Base-by-base conservation (phyloP, 2,888 invertebrate species). In the Acanthococcus lagerstroemiae region DNA sequence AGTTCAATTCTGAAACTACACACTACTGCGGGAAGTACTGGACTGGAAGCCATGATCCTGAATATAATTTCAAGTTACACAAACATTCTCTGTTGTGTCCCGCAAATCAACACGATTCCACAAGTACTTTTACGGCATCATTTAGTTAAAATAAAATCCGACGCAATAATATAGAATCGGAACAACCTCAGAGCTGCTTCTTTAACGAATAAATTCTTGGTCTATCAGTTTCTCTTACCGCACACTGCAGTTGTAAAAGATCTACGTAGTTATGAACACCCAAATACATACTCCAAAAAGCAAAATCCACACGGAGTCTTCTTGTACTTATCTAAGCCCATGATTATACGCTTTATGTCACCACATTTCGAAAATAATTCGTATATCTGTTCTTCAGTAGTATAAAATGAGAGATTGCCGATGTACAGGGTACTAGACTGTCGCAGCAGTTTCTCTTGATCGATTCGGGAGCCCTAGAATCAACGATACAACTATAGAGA, bases 241-340 rank as follows among this genome's bases (percentile, higher is more conserved):
- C 25, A n/a, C n/a, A n/a, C n/a, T n/a, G n/a, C n/a, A n/a, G n/a
- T n/a, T n/a, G n/a, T n/a, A 27, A 30, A 27, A 27, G 44, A 44
- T 24, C 12, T 45, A 19, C 7, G 24, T 24, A n/a, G n/a, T n/a
- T n/a, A n/a, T n/a, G n/a, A 19, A 25, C 9, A 56, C n/a, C 15
- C 19, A 22, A 69, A 71, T 71, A 71, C 72, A 77, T 89, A 99
- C 80, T 99, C 99, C 2, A 99, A 87, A 78, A 99, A 99, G 76
- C 97, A 99, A 77, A 99, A 99, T 1, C 99, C 99, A 79, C 99
- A 99, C 0, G 99, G 99, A 0, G 97, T 99, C 77, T 96, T 97
- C 74, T 90, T 93, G 75, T 90, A 92, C 75, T 96, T 93, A 76
- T 99, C 97, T 70, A 99, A 79, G 0, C 99, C 99, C 96, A 99